A percentile compares a stretch with the other conserved stretches of the same genome.
These are phyloP conservation scores for Drosophila varians DNA, from an alignment of 1,140 invertebrate genomes.

Conservation along the genomic window DNA sequence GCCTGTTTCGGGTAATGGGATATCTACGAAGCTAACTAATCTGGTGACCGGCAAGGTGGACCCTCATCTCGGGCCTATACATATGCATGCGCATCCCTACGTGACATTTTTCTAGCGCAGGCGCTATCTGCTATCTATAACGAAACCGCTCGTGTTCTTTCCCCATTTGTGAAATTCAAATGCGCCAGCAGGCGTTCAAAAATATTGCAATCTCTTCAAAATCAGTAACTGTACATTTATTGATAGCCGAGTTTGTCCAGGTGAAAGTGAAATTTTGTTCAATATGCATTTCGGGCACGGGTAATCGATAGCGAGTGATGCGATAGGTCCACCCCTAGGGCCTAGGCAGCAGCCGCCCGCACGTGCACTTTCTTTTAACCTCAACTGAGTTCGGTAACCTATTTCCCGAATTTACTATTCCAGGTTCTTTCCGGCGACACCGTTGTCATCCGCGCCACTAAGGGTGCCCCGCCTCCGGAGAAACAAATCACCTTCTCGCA, in stretches of 20 bases:
- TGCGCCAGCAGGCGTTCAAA: background rate
- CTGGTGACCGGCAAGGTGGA: conserved; percentile 1
- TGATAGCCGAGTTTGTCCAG: background rate
- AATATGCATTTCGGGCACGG: background rate
- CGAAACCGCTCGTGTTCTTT: background rate
- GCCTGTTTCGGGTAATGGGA: conserved; percentile 4
- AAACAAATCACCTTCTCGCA: conserved; percentile 95
- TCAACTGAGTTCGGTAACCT: conserved; percentile 31
- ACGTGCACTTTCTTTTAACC: conserved; percentile 53
- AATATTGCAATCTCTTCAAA: background rate
- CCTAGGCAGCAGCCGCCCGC: conserved; percentile 3
- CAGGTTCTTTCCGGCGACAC: conserved; percentile 96
- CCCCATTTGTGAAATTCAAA: background rate
- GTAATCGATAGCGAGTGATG: conserved; percentile 21
- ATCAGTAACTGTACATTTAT: background rate
- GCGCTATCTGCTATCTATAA: background rate
- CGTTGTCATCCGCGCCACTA: conserved; percentile 92
- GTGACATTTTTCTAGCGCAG: background rate
- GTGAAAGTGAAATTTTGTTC: background rate
- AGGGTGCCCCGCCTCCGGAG: conserved; percentile 93
- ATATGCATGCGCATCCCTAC: background rate
- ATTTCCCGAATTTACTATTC: background rate
- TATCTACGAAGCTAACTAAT: conserved; percentile 1
- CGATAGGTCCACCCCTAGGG: conserved; percentile 10
- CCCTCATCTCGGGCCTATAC: background rate